Base-by-base conservation (phyloP, 37 sponge, comb jelly and placozoan genomes). In the Beroe ovata region DNA sequence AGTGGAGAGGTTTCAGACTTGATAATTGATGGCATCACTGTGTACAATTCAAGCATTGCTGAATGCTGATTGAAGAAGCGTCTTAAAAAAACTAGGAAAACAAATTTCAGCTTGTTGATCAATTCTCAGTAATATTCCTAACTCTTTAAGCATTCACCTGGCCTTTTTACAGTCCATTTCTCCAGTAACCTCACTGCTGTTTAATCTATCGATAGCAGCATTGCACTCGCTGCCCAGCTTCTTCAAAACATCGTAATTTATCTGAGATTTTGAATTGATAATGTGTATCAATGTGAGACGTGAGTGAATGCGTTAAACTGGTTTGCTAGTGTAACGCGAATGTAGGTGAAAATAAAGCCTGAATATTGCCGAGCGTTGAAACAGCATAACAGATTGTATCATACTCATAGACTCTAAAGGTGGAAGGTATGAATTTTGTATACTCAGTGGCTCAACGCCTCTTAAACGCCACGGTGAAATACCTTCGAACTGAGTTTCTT, bases 401-500 rank as follows among this genome's bases (percentile, higher is more conserved):
- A n/a, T n/a, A n/a, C n/a, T n/a, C n/a, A n/a, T n/a, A n/a, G n/a
- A n/a, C n/a, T n/a, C n/a, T n/a, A n/a, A n/a, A n/a, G n/a, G n/a
- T n/a, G n/a, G n/a, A n/a, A n/a, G n/a, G n/a, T n/a, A n/a, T n/a
- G n/a, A n/a, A n/a, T n/a, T n/a, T n/a, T n/a, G n/a, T n/a, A n/a
- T n/a, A n/a, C n/a, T n/a, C n/a, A n/a, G n/a, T n/a, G n/a, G n/a
- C n/a, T n/a, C n/a, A n/a, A n/a, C n/a, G n/a, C n/a, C n/a, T n/a
- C n/a, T n/a, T n/a, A n/a, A n/a, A n/a, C n/a, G n/a, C n/a, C n/a
- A n/a, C 6, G 29, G 63, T 20, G 19, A 16, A 1, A 28, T 77
- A 97, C 94, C 89, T 97, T 97, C 40, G 90, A 89, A 8, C 95
- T 95, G 14, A 97, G 94, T 71, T 84, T 92, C 90, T 91, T 97